Evolutionary conservation across 2,797 vertebrate species (phyloP), one percentile per base, ranked within the genome.

Genomic region (Hephaestus fuliginosus): DNA sequence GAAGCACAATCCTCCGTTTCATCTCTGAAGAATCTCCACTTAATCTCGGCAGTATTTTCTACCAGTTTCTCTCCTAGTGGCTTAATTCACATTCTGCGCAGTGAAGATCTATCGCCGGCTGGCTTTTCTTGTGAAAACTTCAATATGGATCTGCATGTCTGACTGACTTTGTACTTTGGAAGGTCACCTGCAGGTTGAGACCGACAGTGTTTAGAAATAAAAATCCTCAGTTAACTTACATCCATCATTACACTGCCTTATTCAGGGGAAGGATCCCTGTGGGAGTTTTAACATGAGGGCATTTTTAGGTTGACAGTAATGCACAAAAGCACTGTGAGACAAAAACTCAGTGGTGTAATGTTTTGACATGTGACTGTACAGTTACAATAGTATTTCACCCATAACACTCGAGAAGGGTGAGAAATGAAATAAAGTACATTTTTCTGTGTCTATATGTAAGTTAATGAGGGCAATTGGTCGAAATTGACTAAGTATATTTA

Each of bases 1-100:
- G 74, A 68, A 85, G 84, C 83, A 76, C 88, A 83, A 88, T 87
- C 79, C 88, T 72, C 33, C 2, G 82, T 88, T 92, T 91, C 80
- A 92, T 91, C 86, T 88, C 80, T 17, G 69, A 86, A 83, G 76
- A 92, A 90, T 86, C 88, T 88, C 65, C n/a, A 25, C 77, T 81
- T 92, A 92, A 93, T 92, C 93, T 90, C 74, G 2, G 74, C 84
- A 80, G 80, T 62, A n/a, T 75, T 81, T 88, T 82, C 73, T 60
- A 4, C 75, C 15, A 11, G 57, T 82, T 88, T 76, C 72, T 78
- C 65, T 13, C 64, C 73, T 20, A 7, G 48, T 7, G 63, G 39
- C 62, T 87, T 88, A 80, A 93, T 93, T 93, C 87, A 80, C 88
- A 93, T 92, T 92, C 91, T 78, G 78, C 83, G 83, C 88, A 66